Evolutionary conservation across 1,140 invertebrate species (phyloP), one percentile per base, ranked within the genome.

Genomic region (Ooceraea biroi): DNA sequence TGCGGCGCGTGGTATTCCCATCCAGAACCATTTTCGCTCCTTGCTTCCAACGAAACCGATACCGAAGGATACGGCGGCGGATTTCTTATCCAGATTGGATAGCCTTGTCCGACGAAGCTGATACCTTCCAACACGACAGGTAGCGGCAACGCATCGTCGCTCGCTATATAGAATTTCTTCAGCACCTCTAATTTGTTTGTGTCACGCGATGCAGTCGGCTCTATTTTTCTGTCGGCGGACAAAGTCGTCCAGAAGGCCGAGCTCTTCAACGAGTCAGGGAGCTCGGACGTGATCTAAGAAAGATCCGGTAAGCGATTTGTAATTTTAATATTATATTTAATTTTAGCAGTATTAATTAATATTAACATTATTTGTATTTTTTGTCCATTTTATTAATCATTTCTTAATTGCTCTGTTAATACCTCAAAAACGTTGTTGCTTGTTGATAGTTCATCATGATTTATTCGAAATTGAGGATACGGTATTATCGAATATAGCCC

Each of bases 1-100:
- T 55, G 46, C 0, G n/a, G 22, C 27, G 30, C 8, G 19, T 1
- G 60, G 5, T 66, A 44, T 19, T 0, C 46, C 74, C 55, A 80
- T 63, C 14, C n/a, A 19, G 2, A 10, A 10, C 12, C 48, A n/a
- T 69, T n/a, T 41, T 11, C 27, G 44, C 83, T 17, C 22, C 30
- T 57, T 41, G 8, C 25, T 11, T 55, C 36, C 11, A 41, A 57
- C 7, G 19, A 22, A 12, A 5, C 10, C n/a, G 58, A n/a, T n/a
- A n/a, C n/a, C n/a, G 36, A 5, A 55, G 4, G 50, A 80, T 80
- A 27, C 14, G 63, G 22, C 30, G 52, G 36, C 50, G 52, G 50
- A 17, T 71, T 57, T 1, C 41, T 66, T 77, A 55, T 77, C 76
- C 65, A 80, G 36, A 80, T 69, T 0, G 65, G 65, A 46, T 80